A percentile compares a stretch with the other conserved stretches of the same genome.
phyloP scores from a whole-genome alignment of 2,797 vertebrate genomes.

The Cottoperca gobio region DNA sequence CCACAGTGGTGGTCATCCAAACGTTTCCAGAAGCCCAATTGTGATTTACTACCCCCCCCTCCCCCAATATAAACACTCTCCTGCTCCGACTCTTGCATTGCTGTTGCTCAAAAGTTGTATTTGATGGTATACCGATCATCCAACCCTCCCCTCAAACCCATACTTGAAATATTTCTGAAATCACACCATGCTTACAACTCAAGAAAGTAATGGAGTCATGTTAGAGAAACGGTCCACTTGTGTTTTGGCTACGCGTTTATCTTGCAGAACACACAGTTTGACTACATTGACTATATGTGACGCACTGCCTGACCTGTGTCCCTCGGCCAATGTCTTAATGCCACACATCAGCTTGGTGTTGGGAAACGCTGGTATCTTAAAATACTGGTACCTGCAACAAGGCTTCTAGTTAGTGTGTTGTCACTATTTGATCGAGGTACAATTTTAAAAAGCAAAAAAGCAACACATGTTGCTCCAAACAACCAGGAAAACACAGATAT shows the following conservation, averaged over 20 bases:
- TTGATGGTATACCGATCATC: background rate
- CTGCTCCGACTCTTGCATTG: no score
- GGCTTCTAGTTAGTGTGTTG: background rate
- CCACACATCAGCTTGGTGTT: background rate
- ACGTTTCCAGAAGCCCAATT: slow-evolving; percentile 17
- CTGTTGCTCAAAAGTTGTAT: no score
- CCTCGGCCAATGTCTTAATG: slow-evolving; percentile 3
- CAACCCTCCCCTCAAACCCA: background rate
- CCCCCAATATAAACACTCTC: no score
- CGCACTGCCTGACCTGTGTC: background rate
- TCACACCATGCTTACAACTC: background rate
- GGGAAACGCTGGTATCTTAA: background rate
- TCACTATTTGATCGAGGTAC: background rate
- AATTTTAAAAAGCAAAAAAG: background rate
- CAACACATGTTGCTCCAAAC: background rate
- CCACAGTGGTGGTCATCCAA: background rate
- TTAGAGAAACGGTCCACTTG: background rate
- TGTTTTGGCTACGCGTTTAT: slow-evolving; percentile 9
- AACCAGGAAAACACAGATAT: background rate
- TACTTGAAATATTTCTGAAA: background rate
- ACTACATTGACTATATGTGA: slow-evolving; percentile 13
- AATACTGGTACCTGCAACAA: background rate
- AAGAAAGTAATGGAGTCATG: background rate
- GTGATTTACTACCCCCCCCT: background rate
- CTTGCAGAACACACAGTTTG: slow-evolving; percentile 9